Conservation (phyloP, 1,140 invertebrate species). For the Plectus sambesii region DNA sequence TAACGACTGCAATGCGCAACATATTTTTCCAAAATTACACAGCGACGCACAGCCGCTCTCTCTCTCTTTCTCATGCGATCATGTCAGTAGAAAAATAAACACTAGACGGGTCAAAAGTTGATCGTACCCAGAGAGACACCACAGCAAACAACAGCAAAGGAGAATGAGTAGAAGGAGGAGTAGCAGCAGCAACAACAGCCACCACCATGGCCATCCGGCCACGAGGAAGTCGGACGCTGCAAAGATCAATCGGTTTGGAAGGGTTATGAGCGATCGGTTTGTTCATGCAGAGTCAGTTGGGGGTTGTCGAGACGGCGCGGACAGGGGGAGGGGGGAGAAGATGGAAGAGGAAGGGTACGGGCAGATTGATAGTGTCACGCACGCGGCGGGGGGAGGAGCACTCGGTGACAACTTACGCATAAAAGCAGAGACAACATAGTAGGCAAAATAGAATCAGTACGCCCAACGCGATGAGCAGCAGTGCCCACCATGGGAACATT, state of each 20-base stretch:
- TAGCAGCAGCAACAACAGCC: slow-evolving; percentile 39
- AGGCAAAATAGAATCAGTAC: not conserved
- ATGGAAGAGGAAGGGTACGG: slow-evolving; percentile 10
- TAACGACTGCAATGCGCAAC: not conserved
- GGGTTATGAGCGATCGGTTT: no score
- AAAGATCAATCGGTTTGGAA: slow-evolving; percentile 20
- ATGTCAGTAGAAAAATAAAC: slow-evolving; percentile 6
- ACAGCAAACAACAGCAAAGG: slow-evolving; percentile 39
- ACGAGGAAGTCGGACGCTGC: slow-evolving; percentile 35
- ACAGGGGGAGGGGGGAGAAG: no score
- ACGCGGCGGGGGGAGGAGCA: no score
- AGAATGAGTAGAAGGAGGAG: slow-evolving; percentile 38
- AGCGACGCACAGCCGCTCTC: no score
- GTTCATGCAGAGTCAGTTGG: no score
- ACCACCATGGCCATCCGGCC: slow-evolving; percentile 46
- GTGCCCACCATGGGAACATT: not conserved
- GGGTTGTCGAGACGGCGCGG: no score
- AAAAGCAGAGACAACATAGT: no score
- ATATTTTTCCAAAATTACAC: no score
- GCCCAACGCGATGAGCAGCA: not conserved
- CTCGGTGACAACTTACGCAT: no score
- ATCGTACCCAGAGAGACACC: slow-evolving; percentile 36
- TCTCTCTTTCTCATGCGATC: no score
- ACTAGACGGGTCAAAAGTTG: slow-evolving; percentile 4
- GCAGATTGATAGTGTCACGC: no score